Base-by-base conservation (phyloP, 2,888 invertebrate species). In the Drosophila barbarae region DNA sequence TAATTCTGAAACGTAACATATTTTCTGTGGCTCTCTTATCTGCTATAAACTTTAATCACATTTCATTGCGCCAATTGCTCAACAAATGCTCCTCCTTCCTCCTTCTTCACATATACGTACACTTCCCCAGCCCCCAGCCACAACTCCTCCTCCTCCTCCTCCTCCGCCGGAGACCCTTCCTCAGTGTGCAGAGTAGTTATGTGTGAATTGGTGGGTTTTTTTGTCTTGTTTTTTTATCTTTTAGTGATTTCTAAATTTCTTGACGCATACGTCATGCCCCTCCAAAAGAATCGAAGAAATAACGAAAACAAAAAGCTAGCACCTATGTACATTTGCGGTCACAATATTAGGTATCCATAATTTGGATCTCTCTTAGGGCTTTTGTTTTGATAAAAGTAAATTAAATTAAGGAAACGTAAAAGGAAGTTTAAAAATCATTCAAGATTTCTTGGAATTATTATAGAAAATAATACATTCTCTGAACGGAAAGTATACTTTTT, bases 241-340 rank as follows among this genome's bases (percentile, higher is more conserved):
- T 70, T 55, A 46, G 38, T 55, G 59, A 69, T 68, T 69, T 52
- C 52, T 58, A 66, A 67, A 54, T 58, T 57, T 64, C 66, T 80
- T 83, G 60, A 50, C 58, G 74, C 74, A 61, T 77, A 74, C 84
- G 78, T 80, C 84, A 83, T 78, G 69, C 71, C 15, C 38, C 59
- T 60, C 60, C 60, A 23, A 38, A 53, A 54, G 41, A 53, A 50
- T 36, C 26, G 51, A 58, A 67, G 60, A 72, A 38, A 35, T 26
- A 35, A 32, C 46, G 21, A 47, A 21, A 32, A 47, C 30, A 5
- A 32, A 18, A 46, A 13, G 26, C 56, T 32, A 60, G 61, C 63
- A 75, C 66, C 66, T 67, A 23, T 23, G 23, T 23, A 58, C 77
- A 60, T 34, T 51, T 32, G 38, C 46, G 59, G 59, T 26, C 60